Evolutionary conservation across 1,140 invertebrate species (phyloP), one percentile per base, ranked within the genome.

Genomic region (Euwallacea similis): DNA sequence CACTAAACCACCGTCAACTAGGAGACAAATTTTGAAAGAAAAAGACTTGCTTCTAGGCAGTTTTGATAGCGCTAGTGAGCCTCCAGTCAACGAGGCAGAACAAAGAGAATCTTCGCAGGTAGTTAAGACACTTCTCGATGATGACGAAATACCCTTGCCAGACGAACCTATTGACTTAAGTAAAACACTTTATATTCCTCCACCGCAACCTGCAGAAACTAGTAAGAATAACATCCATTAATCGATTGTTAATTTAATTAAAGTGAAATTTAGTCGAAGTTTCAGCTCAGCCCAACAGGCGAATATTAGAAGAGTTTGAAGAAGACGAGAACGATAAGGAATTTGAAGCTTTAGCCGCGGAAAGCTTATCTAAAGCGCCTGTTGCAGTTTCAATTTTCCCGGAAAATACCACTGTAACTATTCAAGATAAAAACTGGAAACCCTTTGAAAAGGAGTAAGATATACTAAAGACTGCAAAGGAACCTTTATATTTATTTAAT

Each of bases 331-430:
- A 87, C 76, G 90, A 90, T 71, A 86, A 91, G 79, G 91, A 92
- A 81, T 93, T 93, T 80, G 89, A 89, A 11, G 84, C 87, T 75
- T 79, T 92, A 84, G 91, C 91, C 44, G 86, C 87, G 21, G 90
- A 92, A 82, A 91, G 90, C 46, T 81, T 89, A 33, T 84, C 85
- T 73, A 87, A 88, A 75, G 82, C 74, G 79, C 41, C 44, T 13
- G 13, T 42, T 61, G 21, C 21, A 33, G 21, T 33, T 1, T 33
- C 21, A 33, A 33, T 33, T 33, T 33, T 33, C 21, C 59, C 41
- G 10, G 59, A 7, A n/a, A 47, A 50, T 10, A 10, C 84, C 43
- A 80, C 46, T 42, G 47, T 56, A 77, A 61, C 15, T 50, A 81
- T 83, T 74, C 84, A 85, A 71, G 81, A 83, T 63, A 33, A 33